Evolutionary conservation across 2,797 vertebrate species (phyloP).

Genomic region (Graptemys geographica): DNA sequence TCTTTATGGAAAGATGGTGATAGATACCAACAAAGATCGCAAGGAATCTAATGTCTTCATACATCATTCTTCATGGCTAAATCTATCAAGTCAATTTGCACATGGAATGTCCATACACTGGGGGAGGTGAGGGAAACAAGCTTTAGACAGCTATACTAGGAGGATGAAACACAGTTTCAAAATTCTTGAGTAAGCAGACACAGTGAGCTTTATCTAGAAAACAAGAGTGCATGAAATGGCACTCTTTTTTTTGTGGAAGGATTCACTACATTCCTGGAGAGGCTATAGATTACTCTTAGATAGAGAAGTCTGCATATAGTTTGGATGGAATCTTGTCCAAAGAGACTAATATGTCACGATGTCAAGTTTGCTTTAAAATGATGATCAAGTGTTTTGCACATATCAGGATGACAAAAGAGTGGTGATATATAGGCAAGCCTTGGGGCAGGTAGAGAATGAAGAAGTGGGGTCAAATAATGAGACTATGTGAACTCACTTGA

Average conservation of each 20-base stretch:
- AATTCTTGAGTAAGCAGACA: constrained; percentile 23
- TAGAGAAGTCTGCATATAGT: neutral
- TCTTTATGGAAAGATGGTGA: constrained; percentile 46
- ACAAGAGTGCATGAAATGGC: neutral
- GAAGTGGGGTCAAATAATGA: neutral
- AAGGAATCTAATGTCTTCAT: constrained; percentile 36
- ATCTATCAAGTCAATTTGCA: constrained; percentile 63
- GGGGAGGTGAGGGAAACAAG: neutral
- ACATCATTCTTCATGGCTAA: constrained; percentile 57
- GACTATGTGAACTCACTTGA: neutral
- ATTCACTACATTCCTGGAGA: neutral
- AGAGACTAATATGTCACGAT: neutral
- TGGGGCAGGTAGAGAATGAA: neutral
- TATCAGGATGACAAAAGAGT: neutral
- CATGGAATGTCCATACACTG: neutral
- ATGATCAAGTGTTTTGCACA: neutral
- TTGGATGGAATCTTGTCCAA: neutral
- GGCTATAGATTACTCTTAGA: neutral
- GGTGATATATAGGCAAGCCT: neutral
- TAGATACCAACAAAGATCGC: constrained; percentile 47
- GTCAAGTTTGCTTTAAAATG: neutral
- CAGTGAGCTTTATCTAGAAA: constrained; percentile 7
- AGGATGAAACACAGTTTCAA: constrained; percentile 46
- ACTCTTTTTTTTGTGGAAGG: neutral
- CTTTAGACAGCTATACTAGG: constrained; percentile 30